Evolutionary conservation across 2,888 invertebrate genomes (phyloP).

Genomic region (Oxycera nigricornis): DNA sequence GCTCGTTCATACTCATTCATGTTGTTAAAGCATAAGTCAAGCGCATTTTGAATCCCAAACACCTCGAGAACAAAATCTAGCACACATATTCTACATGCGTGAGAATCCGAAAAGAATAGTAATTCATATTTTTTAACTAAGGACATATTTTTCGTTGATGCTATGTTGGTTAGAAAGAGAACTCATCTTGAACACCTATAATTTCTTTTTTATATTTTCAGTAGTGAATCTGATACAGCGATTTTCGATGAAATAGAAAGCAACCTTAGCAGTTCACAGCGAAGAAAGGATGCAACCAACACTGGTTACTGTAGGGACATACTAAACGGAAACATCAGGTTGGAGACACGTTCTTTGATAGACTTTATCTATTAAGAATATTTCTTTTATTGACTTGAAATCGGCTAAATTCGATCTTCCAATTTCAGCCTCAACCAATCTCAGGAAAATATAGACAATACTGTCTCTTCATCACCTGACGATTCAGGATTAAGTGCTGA

Average conservation of each 20-base stretch:
- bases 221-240: slow-evolving; percentile 46
- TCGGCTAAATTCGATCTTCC: neutral
- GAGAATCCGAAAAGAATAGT: slow-evolving; percentile 11
- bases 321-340: slow-evolving; percentile 30
- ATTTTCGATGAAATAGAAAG: slow-evolving; percentile 30
- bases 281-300: neutral
- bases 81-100: slow-evolving; percentile 16
- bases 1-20: slow-evolving; percentile 14
- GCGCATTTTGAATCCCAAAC: neutral
- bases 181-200: slow-evolving; percentile 40
- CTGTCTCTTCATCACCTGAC: neutral
- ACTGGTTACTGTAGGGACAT: neutral
- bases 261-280: neutral
- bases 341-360: neutral
- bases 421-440: neutral
- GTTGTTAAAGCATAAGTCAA: slow-evolving; percentile 39
- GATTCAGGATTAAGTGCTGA: neutral
- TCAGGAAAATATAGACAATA: neutral
- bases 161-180: neutral
- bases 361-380: neutral
- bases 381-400: neutral
- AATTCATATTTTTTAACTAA: slow-evolving; percentile 33
- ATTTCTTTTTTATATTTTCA: slow-evolving; percentile 43
- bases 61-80: neutral
- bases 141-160: slow-evolving; percentile 3